Base-by-base conservation (phyloP, 2,113 vertebrate species). In the Cranoglanis bouderius region DNA sequence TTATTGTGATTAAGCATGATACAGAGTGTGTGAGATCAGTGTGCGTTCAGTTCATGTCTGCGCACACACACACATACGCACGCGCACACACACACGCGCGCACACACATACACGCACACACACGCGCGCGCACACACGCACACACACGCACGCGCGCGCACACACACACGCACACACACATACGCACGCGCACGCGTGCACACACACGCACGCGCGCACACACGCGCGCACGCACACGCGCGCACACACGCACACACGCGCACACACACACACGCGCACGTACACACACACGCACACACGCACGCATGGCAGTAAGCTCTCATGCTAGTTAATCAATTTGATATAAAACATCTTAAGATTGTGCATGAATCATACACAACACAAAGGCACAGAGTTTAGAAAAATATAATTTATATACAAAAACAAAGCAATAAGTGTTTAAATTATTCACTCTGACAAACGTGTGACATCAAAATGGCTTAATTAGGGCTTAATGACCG, bases 401-500 rank as follows among this genome's bases (percentile, higher is more conserved):
- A 93, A 93, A 91, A 91, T 91, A 91, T 94, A 94, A 93, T 89
- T 94, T 94, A 94, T 91, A 92, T 93, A 93, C 92, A 92, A 89
- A 93, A 88, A 93, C 86, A 90, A 92, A 91, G 84, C 90, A 91
- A 91, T 89, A 87, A 67, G 84, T 21, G 72, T 92, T 88, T 82
- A 86, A 88, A 86, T 90, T 94, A 95, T 95, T 96, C 96, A 95
- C 95, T 93, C 93, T 96, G 95, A 97, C 95, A 95, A 93, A 93
- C 93, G 93, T 96, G 96, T 95, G 95, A 97, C 96, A 96, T 96
- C 95, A 95, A 95, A 94, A 97, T 94, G 49, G 51, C 49, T 81
- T 81, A 81, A 81, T 2, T 40, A 75, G 26, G 14, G n/a, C 49
- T 21, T 55, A 80, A 51, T 0, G 70, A 74, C 2, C 8, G 70